A percentile compares a stretch with the other conserved stretches of the same genome.
phyloP scores from a whole-genome alignment of 2,888 invertebrate species.

The Endomychus coccineus region DNA sequence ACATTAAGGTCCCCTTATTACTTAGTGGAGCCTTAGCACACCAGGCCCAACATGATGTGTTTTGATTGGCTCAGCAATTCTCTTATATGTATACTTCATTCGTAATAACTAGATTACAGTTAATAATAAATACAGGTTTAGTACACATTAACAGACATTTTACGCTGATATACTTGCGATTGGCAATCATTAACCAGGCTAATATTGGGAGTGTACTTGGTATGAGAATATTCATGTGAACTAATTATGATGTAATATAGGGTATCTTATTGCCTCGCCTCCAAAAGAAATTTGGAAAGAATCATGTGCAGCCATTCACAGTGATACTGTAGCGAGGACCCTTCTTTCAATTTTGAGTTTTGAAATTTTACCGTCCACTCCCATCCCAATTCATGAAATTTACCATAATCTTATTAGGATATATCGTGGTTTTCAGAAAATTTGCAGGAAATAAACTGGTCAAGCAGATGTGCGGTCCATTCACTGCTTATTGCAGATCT shows the following conservation, averaged over 20 bases:
- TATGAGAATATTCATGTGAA: too few relatives aligned
- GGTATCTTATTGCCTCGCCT: constrained; percentile 44
- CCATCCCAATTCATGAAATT: too few relatives aligned
- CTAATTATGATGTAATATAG: too few relatives aligned
- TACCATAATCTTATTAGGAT: too few relatives aligned
- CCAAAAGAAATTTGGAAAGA: constrained; percentile 36
- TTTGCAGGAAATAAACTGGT: too few relatives aligned
- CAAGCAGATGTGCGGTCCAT: too few relatives aligned
- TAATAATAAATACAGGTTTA: constrained; percentile 12
- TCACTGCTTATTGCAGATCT: too few relatives aligned
- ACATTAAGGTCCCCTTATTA: constrained; percentile 39
- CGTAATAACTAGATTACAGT: constrained; percentile 18
- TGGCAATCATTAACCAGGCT: constrained; percentile 40
- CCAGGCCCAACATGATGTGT: constrained; percentile 36
- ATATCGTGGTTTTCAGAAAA: too few relatives aligned
- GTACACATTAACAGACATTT: constrained; percentile 18
- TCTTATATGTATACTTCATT: constrained; percentile 32
- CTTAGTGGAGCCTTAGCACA: constrained; percentile 23
- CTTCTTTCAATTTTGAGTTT: constrained; percentile 33
- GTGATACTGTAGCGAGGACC: constrained; percentile 48
- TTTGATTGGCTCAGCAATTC: constrained; percentile 51
- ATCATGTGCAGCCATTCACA: constrained; percentile 60
- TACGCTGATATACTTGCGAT: constrained; percentile 27
- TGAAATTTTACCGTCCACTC: constrained; percentile 25
- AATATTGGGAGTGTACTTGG: constrained; percentile 36